phyloP scores from a whole-genome alignment of 2,113 vertebrate species.

The Lipotes vexillifer region DNA sequence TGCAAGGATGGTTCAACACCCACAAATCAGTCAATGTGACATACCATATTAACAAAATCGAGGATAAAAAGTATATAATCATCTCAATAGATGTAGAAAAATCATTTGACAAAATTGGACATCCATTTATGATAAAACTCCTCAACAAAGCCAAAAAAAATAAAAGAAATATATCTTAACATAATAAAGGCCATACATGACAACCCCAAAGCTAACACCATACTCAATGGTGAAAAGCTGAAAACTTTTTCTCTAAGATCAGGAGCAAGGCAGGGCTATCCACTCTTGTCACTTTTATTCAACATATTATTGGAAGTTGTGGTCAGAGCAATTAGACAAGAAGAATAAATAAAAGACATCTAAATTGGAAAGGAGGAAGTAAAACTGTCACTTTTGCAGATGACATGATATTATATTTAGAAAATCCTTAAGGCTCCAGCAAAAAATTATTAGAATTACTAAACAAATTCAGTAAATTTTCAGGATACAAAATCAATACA shows the following conservation, averaged over 20 bases:
- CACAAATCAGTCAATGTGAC: background rate
- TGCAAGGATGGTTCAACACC: background rate
- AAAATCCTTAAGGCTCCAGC: background rate
- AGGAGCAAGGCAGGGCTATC: background rate
- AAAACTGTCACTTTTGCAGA: background rate
- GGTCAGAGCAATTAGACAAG: background rate
- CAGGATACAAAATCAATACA: background rate
- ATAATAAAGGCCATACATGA: background rate
- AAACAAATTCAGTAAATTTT: background rate
- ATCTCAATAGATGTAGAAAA: background rate
- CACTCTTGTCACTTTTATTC: background rate
- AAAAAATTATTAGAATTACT: background rate
- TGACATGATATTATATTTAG: background rate
- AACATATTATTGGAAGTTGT: background rate
- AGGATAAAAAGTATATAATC: background rate
- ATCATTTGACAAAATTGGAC: background rate
- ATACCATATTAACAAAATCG: background rate
- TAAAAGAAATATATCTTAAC: background rate
- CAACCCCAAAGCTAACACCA: background rate
- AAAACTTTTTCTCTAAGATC: background rate
- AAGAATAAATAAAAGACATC: background rate
- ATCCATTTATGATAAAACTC: background rate
- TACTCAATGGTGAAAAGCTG: background rate
- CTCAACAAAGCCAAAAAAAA: background rate
- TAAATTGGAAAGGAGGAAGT: background rate